Evolutionary conservation across 2,797 vertebrate species (phyloP), one percentile per base, ranked within the genome.

Genomic region (Muscicapa comitata): DNA sequence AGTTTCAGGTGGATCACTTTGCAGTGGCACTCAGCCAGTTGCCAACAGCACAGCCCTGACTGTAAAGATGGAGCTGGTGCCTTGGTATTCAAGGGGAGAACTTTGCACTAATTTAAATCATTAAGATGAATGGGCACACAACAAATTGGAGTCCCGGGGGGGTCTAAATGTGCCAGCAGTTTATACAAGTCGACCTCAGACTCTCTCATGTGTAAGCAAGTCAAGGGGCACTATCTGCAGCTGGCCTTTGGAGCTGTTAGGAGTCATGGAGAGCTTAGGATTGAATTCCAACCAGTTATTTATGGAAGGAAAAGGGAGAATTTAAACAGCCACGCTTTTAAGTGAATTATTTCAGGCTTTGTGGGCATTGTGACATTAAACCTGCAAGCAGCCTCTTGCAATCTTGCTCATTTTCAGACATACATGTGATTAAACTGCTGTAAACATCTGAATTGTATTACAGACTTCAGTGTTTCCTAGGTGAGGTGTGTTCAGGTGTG

Each of bases 181-280:
- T 89, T 85, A 43, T 89, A 29, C 42, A 77, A 68, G 63, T 8
- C 0, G 5, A 85, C 81, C 86, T 61, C 88, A 71, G 68, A 35
- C 40, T 88, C 68, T 58, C 81, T 77, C 43, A 28, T 74, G 86
- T 85, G 75, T 65, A 37, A 92, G 84, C 45, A 57, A 87, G 86
- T 79, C 92, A 74, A 86, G 91, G 88, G 68, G 42, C 81, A 91
- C 86, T 78, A 83, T 95, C 92, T 95, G 90, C 19, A 89, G 67
- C 65, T 73, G 73, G 74, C 61, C 83, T 82, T 86, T 51, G 71
- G 88, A 91, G 75, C 68, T 93, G 45, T 10, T 43, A 15, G 7
- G 20, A 68, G 61, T 89, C 57, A 8, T 7, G 35, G 15, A n/a
- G 29, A 50, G 58, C 70, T 86, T 8, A 12, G 53, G 24, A 40